Evolutionary conservation across 1,140 invertebrate genomes (phyloP), one percentile per base, ranked within the genome.

Genomic region (Drosophila erecta): DNA sequence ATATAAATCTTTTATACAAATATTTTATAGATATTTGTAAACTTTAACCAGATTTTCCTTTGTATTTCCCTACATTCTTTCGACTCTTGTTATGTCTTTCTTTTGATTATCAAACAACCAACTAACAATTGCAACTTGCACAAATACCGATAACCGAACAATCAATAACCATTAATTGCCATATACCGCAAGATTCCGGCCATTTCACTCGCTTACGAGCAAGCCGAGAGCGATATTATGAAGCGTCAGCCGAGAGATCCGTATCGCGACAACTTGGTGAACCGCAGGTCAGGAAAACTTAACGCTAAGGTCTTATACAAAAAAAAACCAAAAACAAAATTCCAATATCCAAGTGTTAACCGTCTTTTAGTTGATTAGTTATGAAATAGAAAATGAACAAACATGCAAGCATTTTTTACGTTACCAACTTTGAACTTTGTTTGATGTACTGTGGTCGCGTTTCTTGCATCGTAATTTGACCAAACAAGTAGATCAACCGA

Each of bases 191-290:
- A 98, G 97, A 96, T 99, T 93, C 99, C 98, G 93, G 99, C 98
- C 94, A 99, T 99, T 95, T 99, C 98, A 92, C 95, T 99, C 94
- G 98, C 99, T 93, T 99, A 99, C 95, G 99, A 99, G 95, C 96
- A 98, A 94, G 97, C 99, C 91, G 99, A 99, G 95, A 98, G 97
- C 93, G 99, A 99, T 96, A 99, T 99, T 94, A 99, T 99, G 99
- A 99, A 99, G 95, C 96, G 98, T 93, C 96, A 96, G 93, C 99
- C 99, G 93, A 96, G 99, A 96, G 98, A 99, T 93, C 97, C 98
- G 93, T 95, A 96, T 94, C 96, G 95, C 93, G 98, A 99, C 95
- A 98, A 98, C 94, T 96, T 99, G 92, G 98, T 99, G 90, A 99
- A 99, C 94, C 97, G 99, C 95, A 98, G 98, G 96, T 98, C 89